phyloP scores from a whole-genome alignment of 2,888 invertebrate genomes.

The Tromatobia lineatoria region DNA sequence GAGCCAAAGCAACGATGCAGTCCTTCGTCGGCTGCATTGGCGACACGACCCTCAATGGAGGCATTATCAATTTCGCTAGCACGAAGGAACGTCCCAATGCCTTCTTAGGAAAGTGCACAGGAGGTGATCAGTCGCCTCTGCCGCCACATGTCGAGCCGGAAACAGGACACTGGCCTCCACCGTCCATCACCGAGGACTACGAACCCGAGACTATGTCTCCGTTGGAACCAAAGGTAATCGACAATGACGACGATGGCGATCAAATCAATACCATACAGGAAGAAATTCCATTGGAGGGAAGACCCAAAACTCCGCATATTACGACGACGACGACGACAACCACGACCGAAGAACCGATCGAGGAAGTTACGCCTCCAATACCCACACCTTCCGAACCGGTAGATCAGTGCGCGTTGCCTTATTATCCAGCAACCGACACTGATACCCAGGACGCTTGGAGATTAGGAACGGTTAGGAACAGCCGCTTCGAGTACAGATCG shows the following conservation, averaged over 20 bases:
- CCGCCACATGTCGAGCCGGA: conserved; percentile 69
- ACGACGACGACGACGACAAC: neutral
- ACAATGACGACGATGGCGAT: conserved; percentile 59
- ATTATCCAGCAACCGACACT: conserved; percentile 86
- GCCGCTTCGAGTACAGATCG: conserved; percentile 90
- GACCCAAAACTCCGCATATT: conserved; percentile 26
- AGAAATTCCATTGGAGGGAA: conserved; percentile 61
- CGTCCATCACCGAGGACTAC: conserved; percentile 56
- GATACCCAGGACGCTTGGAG: conserved; percentile 87
- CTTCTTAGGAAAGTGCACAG: conserved; percentile 88
- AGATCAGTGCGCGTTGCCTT: conserved; percentile 86
- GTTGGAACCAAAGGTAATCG: conserved; percentile 59
- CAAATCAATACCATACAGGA: conserved; percentile 18
- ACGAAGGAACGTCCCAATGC: conserved; percentile 88
- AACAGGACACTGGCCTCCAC: conserved; percentile 68
- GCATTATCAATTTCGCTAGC: conserved; percentile 92
- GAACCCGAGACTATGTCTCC: conserved; percentile 48
- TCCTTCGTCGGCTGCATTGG: conserved; percentile 96
- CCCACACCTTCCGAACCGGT: conserved; percentile 78
- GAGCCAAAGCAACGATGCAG: conserved; percentile 85
- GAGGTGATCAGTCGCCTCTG: conserved; percentile 78
- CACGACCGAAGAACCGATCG: conserved; percentile 71
- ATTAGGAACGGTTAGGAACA: conserved; percentile 89
- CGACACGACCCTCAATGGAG: conserved; percentile 95
- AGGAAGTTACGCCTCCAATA: conserved; percentile 83